Percentiles rank a stretch among this genome's conserved stretches.
phyloP scores from a whole-genome alignment of 1,140 invertebrate species.

The Bombus superbus region DNA sequence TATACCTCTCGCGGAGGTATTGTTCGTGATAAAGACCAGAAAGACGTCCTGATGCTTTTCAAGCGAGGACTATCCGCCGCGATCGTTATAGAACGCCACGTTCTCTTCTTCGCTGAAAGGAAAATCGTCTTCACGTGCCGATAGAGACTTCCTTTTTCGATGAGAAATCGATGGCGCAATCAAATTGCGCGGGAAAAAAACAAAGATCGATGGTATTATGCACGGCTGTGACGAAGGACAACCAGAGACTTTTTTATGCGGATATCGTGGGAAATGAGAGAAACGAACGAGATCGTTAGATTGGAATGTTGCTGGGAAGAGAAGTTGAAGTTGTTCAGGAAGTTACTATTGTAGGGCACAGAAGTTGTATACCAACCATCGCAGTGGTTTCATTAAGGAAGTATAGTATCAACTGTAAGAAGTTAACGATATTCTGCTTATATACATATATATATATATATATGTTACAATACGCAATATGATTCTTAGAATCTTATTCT shows the following conservation, averaged over 20 bases:
- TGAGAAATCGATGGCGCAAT: neutral
- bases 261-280: neutral
- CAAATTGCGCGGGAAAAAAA: neutral
- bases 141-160: neutral
- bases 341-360: neutral
- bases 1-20: slow-evolving; percentile 60
- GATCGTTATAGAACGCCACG: slow-evolving; percentile 27
- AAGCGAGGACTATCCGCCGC: slow-evolving; percentile 5
- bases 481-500: neutral
- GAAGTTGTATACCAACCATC: neutral
- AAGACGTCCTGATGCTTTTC: slow-evolving; percentile 33
- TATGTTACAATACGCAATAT: neutral
- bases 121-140: slow-evolving; percentile 1
- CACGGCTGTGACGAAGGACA: neutral
- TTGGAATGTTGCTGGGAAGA: neutral
- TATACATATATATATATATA: neutral
- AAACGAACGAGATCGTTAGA: neutral
- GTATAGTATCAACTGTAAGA: too few species aligned
- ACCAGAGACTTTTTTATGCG: neutral
- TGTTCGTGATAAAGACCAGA: slow-evolving; percentile 63
- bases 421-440: too few species aligned
- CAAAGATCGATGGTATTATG: neutral
- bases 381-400: neutral
- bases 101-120: slow-evolving; percentile 8
- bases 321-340: neutral